Base-by-base conservation (phyloP, 2,113 vertebrate genomes). In the Macrotus californicus region DNA sequence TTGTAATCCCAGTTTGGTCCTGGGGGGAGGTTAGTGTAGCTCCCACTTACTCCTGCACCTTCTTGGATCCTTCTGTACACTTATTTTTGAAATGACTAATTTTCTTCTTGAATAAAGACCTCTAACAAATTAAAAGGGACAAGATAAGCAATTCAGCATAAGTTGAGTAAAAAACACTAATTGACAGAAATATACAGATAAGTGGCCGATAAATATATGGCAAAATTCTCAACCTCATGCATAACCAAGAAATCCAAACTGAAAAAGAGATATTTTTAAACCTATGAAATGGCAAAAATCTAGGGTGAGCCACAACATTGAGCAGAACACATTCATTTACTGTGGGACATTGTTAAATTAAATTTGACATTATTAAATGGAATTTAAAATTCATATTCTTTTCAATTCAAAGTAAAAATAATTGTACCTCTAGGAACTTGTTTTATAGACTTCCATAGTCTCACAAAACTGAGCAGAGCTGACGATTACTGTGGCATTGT, bases 341-440 rank as follows among this genome's bases (percentile, higher is more conserved):
- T 48, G 24, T 92, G 22, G 41, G 29, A 31, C 22, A 61, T 22
- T 83, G 24, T 91, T 91, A 94, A 91, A 52, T 88, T 67, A 89
- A 81, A 90, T 50, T 76, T 21, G 7, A 88, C 46, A 72, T 54
- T 70, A 81, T 24, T 80, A 70, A 85, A 14, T 75, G 31, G 94
- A 70, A 64, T 66, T 72, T 69, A 19, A 89, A 89, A 83, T 61
- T 83, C 34, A 54, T 59, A 43, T 73, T 79, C 36, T 72, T 89
- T 90, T 69, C 24, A 81, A 59, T 9, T 67, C 18, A 87, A 59
- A 59, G 56, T 59, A 24, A 59, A 24, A 10, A 50, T 72, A 16
- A 80, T 72, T 93, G 21, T 89, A 73, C 39, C 66, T 88, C 34
- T 69, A 84, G 48, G 36, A 94, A 87, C 64, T 82, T 94, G 31